phyloP scores from a whole-genome alignment of 2,113 vertebrate species.

The Leptobrachium ailaonicum region DNA sequence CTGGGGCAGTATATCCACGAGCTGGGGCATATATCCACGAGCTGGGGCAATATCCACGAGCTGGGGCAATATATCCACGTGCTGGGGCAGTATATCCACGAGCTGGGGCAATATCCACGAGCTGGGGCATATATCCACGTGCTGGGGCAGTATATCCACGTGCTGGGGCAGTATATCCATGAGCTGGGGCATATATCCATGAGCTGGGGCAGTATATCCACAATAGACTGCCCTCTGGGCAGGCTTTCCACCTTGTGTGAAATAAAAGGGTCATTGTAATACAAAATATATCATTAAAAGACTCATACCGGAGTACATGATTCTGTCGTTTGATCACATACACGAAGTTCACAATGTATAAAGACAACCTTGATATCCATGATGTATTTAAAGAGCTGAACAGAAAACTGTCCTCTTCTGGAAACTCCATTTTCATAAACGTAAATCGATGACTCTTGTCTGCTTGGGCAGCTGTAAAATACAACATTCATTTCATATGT shows the following conservation, averaged over 20 bases:
- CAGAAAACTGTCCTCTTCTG: constrained; percentile 52
- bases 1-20: too few relatives aligned
- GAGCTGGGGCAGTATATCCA: not conserved
- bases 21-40: too few relatives aligned
- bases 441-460: constrained; percentile 46
- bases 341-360: constrained; percentile 54
- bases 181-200: not conserved
- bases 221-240: too few relatives aligned
- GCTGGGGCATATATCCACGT: too few relatives aligned
- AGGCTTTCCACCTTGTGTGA: too few relatives aligned
- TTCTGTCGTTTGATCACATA: constrained; percentile 47
- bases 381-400: constrained; percentile 57
- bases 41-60: too few relatives aligned
- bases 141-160: too few relatives aligned
- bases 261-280: not conserved
- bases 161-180: not conserved
- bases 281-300: not conserved
- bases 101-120: too few relatives aligned
- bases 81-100: too few relatives aligned
- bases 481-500: not conserved
- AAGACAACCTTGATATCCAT: constrained; percentile 55
- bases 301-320: constrained; percentile 57
- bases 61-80: too few relatives aligned
- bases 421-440: constrained; percentile 56
- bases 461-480: not conserved